Conservation (phyloP, 2,888 invertebrate genomes). For the Apodemia duryi region DNA sequence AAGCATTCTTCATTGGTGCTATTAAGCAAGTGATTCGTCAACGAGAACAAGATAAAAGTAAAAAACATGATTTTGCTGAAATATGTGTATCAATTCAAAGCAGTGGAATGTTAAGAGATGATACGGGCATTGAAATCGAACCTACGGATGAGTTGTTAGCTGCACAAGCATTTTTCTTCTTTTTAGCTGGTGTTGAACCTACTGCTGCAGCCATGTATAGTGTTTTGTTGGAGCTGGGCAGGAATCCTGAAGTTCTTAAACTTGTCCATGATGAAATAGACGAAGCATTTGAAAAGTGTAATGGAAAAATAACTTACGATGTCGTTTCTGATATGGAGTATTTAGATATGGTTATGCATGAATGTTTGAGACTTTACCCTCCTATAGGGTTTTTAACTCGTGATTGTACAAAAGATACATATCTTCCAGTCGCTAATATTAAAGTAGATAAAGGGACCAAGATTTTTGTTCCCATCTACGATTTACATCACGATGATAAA, state of each 20-base stretch:
- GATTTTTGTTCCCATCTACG: slow-evolving; percentile 45
- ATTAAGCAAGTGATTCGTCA: slow-evolving; percentile 32
- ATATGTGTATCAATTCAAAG: slow-evolving; percentile 30
- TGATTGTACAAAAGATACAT: slow-evolving; percentile 41
- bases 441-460: slow-evolving; percentile 46
- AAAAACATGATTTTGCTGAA: slow-evolving; percentile 16
- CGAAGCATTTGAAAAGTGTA: slow-evolving; percentile 34
- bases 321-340: slow-evolving; percentile 44
- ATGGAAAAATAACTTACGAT: slow-evolving; percentile 43
- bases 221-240: slow-evolving; percentile 48
- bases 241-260: slow-evolving; percentile 44
- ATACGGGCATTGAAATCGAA: slow-evolving; percentile 41
- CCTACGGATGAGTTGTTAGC: slow-evolving; percentile 48
- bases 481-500: slow-evolving; percentile 56
- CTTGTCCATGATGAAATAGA: slow-evolving; percentile 52
- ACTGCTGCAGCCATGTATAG: slow-evolving; percentile 46
- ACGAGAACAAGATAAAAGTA: slow-evolving; percentile 23
- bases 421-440: slow-evolving; percentile 49
- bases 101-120: slow-evolving; percentile 38
- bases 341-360: slow-evolving; percentile 47
- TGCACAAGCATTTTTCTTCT: too few relatives aligned
- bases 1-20: slow-evolving; percentile 34
- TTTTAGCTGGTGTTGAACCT: slow-evolving; percentile 36
- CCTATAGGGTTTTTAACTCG: slow-evolving; percentile 44
- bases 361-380: slow-evolving; percentile 47